Percentiles rank a stretch among this genome's conserved stretches.
These are phyloP conservation scores for Pachyuromys duprasi DNA, from an alignment of 2,797 vertebrate genomes.

Conservation along the genomic window DNA sequence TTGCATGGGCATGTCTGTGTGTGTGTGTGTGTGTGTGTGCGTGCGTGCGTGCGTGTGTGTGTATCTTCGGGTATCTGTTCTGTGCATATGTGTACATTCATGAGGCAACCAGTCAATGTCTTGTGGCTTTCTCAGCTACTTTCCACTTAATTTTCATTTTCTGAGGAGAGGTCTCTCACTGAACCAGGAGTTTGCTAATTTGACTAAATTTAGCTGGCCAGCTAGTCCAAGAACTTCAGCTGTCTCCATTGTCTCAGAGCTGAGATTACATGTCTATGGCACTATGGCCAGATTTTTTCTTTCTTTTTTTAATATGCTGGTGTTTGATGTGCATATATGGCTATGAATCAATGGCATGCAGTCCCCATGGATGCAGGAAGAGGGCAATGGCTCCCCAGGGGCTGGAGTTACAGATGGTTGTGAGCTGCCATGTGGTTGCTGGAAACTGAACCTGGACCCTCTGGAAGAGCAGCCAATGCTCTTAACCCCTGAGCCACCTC, in stretches of 20 bases:
- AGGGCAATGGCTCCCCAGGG: background rate
- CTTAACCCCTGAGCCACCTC: background rate
- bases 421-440: background rate
- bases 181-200: background rate
- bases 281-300: no score
- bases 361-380: background rate
- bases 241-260: background rate
- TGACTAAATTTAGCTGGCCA: background rate
- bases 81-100: background rate
- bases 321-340: background rate
- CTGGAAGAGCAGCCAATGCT: background rate
- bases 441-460: background rate
- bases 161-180: background rate
- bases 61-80: background rate
- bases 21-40: background rate
- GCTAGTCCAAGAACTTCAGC: no score
- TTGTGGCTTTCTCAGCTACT: background rate
- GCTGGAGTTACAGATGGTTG: background rate
- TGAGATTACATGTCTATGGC: background rate
- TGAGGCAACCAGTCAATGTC: no score
- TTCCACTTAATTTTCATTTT: background rate
- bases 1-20: background rate
- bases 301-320: background rate
- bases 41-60: background rate
- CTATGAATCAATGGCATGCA: background rate